Evolutionary conservation across 1,140 invertebrate species (phyloP), one percentile per base, ranked within the genome.

Genomic region (Schlechtendalia chinensis): DNA sequence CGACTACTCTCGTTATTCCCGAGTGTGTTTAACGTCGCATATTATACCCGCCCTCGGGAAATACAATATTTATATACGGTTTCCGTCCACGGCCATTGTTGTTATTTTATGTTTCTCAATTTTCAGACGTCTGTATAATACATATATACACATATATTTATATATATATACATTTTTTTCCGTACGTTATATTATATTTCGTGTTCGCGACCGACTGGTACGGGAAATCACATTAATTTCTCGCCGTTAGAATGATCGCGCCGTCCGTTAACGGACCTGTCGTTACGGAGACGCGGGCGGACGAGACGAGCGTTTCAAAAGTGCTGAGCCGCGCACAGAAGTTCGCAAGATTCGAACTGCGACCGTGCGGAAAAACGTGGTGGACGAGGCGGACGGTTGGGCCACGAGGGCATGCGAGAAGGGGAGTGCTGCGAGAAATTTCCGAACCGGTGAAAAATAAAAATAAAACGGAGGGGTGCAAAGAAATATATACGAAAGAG

Each of bases 241-340:
- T 19, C 50, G 16, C 8, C 17, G 17, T 53, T 27, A 27, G 29
- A 32, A 74, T 53, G 27, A 74, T 27, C 27, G 27, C 47, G 71
- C n/a, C 54, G 50, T 27, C 27, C 27, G 14, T 4, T 24, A 29
- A 61, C 27, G 16, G 6, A 16, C 14, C 24, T 47, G 10, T 24
- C 16, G 19, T 58, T n/a, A 24, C 3, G 19, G 24, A 71, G 24
- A 24, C 2, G 17, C 22, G 22, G 17, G 1, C 39, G 67, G 12
- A 22, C 45, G 24, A 22, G 22, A 53, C 53, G 53, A 74, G 71
- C 56, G 56, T 56, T 32, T 17, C 27, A 54, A 74, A 74, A 74
- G 71, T 74, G 71, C 50, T 56, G 53, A 74, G 27, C 53, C 71
- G 27, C 71, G 32, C 32, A 56, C 71, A 32, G 56, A 74, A 74